Evolutionary conservation across 2,888 invertebrate species (phyloP), one percentile per base, ranked within the genome.

Genomic region (Torymus texanus): DNA sequence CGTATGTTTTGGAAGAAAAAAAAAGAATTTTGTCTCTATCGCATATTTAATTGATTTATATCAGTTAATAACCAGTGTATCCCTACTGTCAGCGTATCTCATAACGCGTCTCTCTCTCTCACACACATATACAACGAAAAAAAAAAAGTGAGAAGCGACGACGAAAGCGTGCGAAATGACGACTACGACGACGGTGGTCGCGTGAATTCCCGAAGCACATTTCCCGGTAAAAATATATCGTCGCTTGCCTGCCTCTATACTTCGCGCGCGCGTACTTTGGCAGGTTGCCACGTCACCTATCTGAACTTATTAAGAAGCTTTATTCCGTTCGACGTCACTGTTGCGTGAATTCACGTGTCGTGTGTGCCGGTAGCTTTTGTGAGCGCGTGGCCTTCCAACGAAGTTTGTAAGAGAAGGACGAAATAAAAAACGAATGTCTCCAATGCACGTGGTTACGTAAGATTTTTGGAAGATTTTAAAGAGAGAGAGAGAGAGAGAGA

Each of bases 261-360:
- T 10, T 4, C 50, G 12, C 18, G n/a, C 72, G 18, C 41, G 21
- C 2, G 14, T 51, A 16, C 55, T 67, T 67, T 75, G 75, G 75
- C 67, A 75, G 16, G 2, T 13, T 29, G 66, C 75, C 75, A 75
- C 5, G 16, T 67, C 59, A 67, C 75, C 67, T 16, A 75, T 67
- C 67, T 53, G 14, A 61, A 53, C 67, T 67, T 75, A 75, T 75
- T 75, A 75, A 67, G 61, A 71, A 71, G 24, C 51, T 67, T 75
- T 29, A 61, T 65, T 58, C 61, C 61, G 21, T 5, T 5, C 18
- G 29, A 66, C 58, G 74, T 74, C 65, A 66, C 50, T 41, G 41
- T 8, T 8, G 41, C 41, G 41, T 8, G 41, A 41, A 41, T 41
- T 41, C 41, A 8, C 41, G 8, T 8, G 21, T 21, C 21, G 21